These are phyloP conservation scores for Leucozona laternaria DNA, from an alignment of 2,888 invertebrate genomes.

Conservation along the genomic window DNA sequence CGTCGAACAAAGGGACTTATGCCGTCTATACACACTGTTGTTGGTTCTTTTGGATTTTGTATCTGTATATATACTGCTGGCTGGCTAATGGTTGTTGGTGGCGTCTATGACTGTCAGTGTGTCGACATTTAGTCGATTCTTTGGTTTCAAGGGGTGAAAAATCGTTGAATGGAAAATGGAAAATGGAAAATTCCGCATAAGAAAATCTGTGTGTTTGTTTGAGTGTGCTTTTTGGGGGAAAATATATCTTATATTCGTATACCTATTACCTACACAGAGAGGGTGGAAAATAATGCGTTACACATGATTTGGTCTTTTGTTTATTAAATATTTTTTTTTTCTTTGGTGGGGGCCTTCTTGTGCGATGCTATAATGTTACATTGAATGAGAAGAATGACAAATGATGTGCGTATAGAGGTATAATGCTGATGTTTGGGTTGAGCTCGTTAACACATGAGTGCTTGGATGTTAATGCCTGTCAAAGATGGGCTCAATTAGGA, in stretches of 20 bases:
- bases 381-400: constrained; percentile 27
- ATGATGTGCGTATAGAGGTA: constrained; percentile 25
- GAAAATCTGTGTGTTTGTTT: constrained; percentile 39
- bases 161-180: constrained; percentile 74
- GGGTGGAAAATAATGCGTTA: constrained; percentile 58
- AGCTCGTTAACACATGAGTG: constrained; percentile 25
- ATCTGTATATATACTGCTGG: neutral
- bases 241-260: neutral
- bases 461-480: constrained; percentile 29
- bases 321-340: constrained; percentile 27
- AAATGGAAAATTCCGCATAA: constrained; percentile 68
- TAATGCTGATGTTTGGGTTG: constrained; percentile 7
- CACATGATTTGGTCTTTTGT: constrained; percentile 73
- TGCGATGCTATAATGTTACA: constrained; percentile 16
- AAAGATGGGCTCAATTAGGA: constrained; percentile 27
- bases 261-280: neutral
- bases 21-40: neutral
- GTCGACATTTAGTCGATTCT: constrained; percentile 51
- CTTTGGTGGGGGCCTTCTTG: constrained; percentile 18
- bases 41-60: neutral
- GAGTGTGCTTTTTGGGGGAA: neutral
- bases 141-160: constrained; percentile 57
- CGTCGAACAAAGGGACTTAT: constrained; percentile 59
- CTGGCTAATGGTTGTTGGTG: constrained; percentile 5
- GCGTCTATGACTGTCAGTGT: constrained; percentile 51